Conservation (phyloP, 1,140 invertebrate genomes). For the Leguminivora glycinivorella region DNA sequence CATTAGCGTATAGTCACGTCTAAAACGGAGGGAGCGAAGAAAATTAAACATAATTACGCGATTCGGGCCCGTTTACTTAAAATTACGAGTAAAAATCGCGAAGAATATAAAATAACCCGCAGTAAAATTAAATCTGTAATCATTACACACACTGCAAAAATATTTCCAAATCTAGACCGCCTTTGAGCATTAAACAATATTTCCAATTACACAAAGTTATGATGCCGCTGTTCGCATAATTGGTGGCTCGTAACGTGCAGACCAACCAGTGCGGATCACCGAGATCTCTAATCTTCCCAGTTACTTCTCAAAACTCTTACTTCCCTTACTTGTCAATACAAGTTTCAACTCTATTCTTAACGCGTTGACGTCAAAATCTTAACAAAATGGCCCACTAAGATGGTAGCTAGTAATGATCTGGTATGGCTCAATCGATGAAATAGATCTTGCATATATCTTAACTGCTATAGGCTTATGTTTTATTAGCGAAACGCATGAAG, state of each 20-base stretch:
- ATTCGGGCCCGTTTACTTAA: not conserved
- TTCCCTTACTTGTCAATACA: not conserved
- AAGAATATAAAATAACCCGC: not conserved
- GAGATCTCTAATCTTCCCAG: not conserved
- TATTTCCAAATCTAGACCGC: slow-evolving; percentile 7
- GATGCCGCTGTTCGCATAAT: not conserved
- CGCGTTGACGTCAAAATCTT: not conserved
- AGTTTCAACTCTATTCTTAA: not conserved
- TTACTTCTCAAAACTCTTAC: not conserved
- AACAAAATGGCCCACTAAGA: not conserved
- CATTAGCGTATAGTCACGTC: slow-evolving; percentile 5
- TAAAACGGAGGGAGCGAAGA: not conserved
- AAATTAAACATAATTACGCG: slow-evolving; percentile 1
- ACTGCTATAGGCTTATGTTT: slow-evolving; percentile 5
- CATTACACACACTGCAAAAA: not conserved
- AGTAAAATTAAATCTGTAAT: not conserved
- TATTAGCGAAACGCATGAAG: slow-evolving; percentile 1
- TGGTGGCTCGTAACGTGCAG: not conserved
- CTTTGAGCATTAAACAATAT: slow-evolving; percentile 14
- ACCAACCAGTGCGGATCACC: slow-evolving; percentile 4
- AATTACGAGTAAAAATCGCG: not conserved
- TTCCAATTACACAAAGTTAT: slow-evolving; percentile 20
- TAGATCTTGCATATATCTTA: slow-evolving; percentile 10
- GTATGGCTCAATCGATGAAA: not conserved
- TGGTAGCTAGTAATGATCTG: not conserved